Conservation (phyloP, 2,888 invertebrate species). For the Fissipunctia ypsillon region DNA sequence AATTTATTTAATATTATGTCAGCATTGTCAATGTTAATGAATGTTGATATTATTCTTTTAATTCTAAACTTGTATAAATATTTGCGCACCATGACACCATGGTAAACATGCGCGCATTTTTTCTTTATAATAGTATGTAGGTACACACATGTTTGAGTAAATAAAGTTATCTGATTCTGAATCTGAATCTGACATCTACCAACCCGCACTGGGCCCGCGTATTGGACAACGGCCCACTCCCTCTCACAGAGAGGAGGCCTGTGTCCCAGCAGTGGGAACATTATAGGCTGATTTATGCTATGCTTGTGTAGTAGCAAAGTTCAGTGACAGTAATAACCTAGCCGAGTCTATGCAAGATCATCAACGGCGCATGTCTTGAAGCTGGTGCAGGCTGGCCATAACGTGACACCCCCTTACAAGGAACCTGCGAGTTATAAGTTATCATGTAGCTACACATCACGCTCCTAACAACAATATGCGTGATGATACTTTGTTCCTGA, state of each 20-base stretch:
- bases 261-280: not conserved
- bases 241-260: not conserved
- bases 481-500: constrained; percentile 37
- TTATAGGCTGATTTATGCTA: not conserved
- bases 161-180: too few species aligned
- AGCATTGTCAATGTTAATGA: too few species aligned
- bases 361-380: not conserved
- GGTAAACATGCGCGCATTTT: too few species aligned
- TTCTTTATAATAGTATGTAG: too few species aligned
- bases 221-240: too few species aligned
- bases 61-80: too few species aligned
- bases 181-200: not conserved
- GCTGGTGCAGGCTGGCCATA: not conserved
- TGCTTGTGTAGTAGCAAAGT: not conserved
- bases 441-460: constrained; percentile 4
- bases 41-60: too few species aligned
- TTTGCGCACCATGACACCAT: too few species aligned
- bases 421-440: not conserved
- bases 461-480: constrained; percentile 24
- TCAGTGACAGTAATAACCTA: not conserved
- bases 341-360: not conserved
- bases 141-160: too few species aligned
- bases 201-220: not conserved
- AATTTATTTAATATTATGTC: too few species aligned
- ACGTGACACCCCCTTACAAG: not conserved